Percentiles rank a stretch among this genome's conserved stretches.
Conservation (phyloP, 1,140 invertebrate species). For the Lepidotrigona ventralis region DNA sequence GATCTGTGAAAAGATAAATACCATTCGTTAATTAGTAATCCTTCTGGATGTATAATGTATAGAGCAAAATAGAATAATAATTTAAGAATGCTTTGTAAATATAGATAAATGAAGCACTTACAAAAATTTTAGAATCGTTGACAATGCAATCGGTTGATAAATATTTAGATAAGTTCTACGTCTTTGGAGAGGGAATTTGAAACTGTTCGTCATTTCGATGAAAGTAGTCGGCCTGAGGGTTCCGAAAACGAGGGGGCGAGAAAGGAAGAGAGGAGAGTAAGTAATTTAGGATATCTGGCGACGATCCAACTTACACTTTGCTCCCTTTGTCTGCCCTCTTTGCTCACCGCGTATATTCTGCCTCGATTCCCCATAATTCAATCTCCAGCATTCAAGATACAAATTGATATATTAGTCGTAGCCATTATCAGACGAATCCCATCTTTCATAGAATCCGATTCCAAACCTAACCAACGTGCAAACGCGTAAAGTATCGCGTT, state of each 20-base stretch:
- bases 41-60: too few relatives aligned
- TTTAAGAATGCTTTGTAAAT: too few relatives aligned
- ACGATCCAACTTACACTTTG: conserved; percentile 7
- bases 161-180: neutral
- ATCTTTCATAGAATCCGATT: neutral
- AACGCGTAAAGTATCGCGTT: neutral
- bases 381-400: conserved; percentile 20
- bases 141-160: neutral
- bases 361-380: conserved; percentile 31
- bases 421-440: conserved; percentile 15
- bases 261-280: conserved; percentile 8
- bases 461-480: neutral
- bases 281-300: conserved; percentile 32
- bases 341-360: neutral
- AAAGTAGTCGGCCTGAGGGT: neutral
- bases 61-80: too few relatives aligned
- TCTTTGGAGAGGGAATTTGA: neutral
- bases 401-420: conserved; percentile 41
- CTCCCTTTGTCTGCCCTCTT: conserved; percentile 12
- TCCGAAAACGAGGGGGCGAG: neutral
- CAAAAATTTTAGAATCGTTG: too few relatives aligned
- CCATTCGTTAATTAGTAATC: too few relatives aligned
- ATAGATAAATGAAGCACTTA: too few relatives aligned
- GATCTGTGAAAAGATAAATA: too few relatives aligned
- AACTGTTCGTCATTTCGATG: neutral